Percentiles rank a stretch among this genome's conserved stretches.
These are phyloP conservation scores for Notocelia uddmanniana DNA, from an alignment of 2,888 invertebrate species.

Conservation along the genomic window DNA sequence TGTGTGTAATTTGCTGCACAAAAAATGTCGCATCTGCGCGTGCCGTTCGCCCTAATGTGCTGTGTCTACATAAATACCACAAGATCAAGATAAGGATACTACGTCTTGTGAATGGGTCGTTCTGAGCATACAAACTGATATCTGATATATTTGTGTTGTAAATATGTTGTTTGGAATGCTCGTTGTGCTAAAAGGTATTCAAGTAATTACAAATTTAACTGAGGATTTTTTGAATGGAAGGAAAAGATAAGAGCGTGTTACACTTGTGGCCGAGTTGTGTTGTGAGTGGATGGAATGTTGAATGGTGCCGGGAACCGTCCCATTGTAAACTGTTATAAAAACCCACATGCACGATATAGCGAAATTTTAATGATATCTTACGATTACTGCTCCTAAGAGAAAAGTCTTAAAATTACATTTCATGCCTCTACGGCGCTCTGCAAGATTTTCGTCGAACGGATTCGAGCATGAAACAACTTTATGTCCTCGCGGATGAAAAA, in stretches of 20 bases:
- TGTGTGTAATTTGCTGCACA: background rate
- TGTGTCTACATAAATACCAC: conserved; percentile 17
- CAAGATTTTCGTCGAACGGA: too few relatives aligned
- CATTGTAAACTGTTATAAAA: too few relatives aligned
- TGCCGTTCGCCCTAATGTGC: conserved; percentile 24
- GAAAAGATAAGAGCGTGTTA: background rate
- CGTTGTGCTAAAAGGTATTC: background rate
- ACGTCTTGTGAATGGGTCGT: conserved; percentile 18
- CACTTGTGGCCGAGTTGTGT: background rate
- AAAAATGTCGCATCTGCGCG: conserved; percentile 18
- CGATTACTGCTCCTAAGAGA: background rate
- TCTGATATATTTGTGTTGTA: background rate
- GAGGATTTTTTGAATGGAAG: background rate
- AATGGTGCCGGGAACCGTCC: background rate
- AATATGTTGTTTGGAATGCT: conserved; percentile 9
- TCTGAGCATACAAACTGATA: background rate
- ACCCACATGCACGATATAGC: background rate
- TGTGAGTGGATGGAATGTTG: background rate
- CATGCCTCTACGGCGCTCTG: too few relatives aligned
- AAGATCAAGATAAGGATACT: conserved; percentile 31
- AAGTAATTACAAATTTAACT: background rate
- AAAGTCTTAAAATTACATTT: too few relatives aligned
- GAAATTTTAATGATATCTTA: background rate
- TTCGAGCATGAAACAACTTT: too few relatives aligned
- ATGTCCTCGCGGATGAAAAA: too few relatives aligned